Evolutionary conservation across 2,888 invertebrate genomes (phyloP), one percentile per base, ranked within the genome.

Genomic region (Sipha maydis): DNA sequence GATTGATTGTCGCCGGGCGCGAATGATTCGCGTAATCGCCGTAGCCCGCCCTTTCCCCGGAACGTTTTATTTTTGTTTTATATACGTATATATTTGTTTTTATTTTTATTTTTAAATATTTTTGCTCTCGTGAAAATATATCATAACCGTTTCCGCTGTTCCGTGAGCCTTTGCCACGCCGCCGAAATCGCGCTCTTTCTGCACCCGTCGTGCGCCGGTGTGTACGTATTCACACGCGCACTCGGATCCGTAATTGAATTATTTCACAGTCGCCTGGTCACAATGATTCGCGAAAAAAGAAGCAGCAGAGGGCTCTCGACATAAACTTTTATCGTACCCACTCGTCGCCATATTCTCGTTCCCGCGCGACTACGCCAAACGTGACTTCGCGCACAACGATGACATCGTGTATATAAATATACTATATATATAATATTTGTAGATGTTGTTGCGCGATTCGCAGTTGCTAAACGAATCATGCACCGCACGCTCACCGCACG

Each of bases 181-280:
- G 54, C 17, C 54, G 54, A 14, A 9, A 8, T 54, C 54, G 54
- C 54, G 54, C 4, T 17, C 54, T 54, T 54, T 54, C 54, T 34
- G 54, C 25, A 0, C 21, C 4, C 21, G 48, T 9, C 21, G 34
- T 3, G 8, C n/a, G 21, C 19, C 28, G 48, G 11, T 38, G 28
- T 28, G 11, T 41, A 0, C 17, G 7, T 56, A 5, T 34, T 3
- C 11, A 31, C 78, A 21, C 56, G 1, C 54, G 17, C 38, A 61
- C 61, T 78, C 78, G 54, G 54, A 31, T 3, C 61, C 28, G 48
- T 83, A 83, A 83, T 83, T 83, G 73, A 83, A 83, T 83, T 83
- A 83, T 83, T 83, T 83, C 73, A 83, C 83, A 83, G 83, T 83
- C 48, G 73, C 71, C 73, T 56, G 83, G 34, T 73, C 83, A 31